phyloP scores from a whole-genome alignment of 64 coral and sea anemone genomes.

The Hydrozoanthus tunicans region DNA sequence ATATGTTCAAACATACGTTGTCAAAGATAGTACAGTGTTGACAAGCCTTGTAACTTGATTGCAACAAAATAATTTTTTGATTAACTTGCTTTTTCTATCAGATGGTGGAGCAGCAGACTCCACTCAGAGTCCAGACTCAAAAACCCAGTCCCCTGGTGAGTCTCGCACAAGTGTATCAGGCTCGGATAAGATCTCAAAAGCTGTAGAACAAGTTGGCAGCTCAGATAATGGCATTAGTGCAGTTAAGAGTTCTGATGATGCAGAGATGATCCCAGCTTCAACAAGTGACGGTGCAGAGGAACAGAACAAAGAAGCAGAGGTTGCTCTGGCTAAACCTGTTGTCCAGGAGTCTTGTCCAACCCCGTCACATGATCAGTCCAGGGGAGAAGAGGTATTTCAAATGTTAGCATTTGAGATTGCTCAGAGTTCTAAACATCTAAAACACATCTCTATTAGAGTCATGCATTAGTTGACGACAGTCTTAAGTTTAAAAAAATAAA shows the following conservation, averaged over 20 bases:
- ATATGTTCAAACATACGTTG: no score
- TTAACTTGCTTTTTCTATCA: neutral
- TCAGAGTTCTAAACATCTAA: no score
- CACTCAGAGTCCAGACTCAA: constrained; percentile 78
- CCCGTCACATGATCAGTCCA: constrained; percentile 17
- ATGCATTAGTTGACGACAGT: no score
- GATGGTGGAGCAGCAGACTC: constrained; percentile 83
- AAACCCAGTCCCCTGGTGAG: constrained; percentile 32
- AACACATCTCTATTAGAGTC: no score
- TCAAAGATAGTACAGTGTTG: no score
- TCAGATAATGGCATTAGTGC: constrained; percentile 76
- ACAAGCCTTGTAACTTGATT: no score
- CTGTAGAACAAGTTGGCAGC: constrained; percentile 77
- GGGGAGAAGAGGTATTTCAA: constrained; percentile 21
- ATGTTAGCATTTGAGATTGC: neutral
- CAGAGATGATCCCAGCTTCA: constrained; percentile 68
- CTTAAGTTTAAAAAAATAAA: no score
- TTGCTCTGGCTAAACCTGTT: constrained; percentile 22
- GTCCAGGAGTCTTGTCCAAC: neutral
- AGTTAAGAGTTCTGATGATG: constrained; percentile 34
- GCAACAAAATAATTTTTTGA: neutral
- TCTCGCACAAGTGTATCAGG: constrained; percentile 30
- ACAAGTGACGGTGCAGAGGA: constrained; percentile 63
- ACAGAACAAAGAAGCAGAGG: constrained; percentile 23
- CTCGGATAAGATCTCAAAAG: constrained; percentile 35